Percentiles rank a stretch among this genome's conserved stretches.
Evolutionary conservation across 2,797 vertebrate genomes (phyloP).

Genomic region (Perodicticus potto): DNA sequence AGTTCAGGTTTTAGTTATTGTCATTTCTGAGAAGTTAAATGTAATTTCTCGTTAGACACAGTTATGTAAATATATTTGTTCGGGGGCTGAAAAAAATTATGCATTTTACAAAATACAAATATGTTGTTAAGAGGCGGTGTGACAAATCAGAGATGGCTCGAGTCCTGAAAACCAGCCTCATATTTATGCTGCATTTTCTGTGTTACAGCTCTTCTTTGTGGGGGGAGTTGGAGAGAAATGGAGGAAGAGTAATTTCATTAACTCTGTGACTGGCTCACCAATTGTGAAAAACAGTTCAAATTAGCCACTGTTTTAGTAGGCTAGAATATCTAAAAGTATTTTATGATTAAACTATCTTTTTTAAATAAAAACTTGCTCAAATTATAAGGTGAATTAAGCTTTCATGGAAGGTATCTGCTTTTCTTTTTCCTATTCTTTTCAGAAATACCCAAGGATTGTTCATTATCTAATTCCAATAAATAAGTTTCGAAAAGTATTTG

Average conservation of each 20-base stretch:
- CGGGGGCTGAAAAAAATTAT: constrained; percentile 90
- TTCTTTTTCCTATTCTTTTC: constrained; percentile 37
- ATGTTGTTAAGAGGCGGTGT: constrained; percentile 88
- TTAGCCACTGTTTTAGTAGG: constrained; percentile 60
- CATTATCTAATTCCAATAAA: constrained; percentile 54
- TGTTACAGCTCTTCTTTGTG: constrained; percentile 74
- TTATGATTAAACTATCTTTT: background rate
- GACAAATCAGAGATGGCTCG: constrained; percentile 86
- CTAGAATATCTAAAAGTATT: background rate
- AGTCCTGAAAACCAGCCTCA: constrained; percentile 82
- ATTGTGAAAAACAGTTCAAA: constrained; percentile 69
- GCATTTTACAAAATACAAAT: constrained; percentile 90
- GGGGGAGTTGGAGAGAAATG: constrained; percentile 63
- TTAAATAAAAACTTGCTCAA: constrained; percentile 55
- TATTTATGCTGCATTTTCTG: constrained; percentile 74
- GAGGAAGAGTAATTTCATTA: constrained; percentile 85
- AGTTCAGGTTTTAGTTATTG: constrained; percentile 93
- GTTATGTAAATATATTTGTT: constrained; percentile 95
- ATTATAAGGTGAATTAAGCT: constrained; percentile 65
- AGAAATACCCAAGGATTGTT: constrained; percentile 50
- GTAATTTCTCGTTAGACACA: constrained; percentile 91
- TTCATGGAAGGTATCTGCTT: constrained; percentile 32
- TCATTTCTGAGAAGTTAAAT: constrained; percentile 93
- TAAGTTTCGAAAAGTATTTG: constrained; percentile 54
- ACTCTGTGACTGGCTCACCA: constrained; percentile 29